Base-by-base conservation (phyloP, 2,888 invertebrate species). In the Cerastis rubricosa region DNA sequence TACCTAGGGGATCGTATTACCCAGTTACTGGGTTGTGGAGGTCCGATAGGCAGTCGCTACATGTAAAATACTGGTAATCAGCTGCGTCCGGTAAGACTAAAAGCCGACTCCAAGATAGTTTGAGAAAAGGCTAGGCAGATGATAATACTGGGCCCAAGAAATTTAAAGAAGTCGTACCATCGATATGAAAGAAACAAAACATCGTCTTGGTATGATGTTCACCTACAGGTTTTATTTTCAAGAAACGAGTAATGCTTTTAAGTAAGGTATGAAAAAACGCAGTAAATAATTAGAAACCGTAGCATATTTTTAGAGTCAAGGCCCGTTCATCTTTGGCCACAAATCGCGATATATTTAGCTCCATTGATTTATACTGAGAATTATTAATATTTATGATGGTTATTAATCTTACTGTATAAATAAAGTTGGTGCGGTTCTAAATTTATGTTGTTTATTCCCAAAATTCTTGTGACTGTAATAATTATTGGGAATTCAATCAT, bases 301-400 rank as follows among this genome's bases (percentile, higher is more conserved):
- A 35, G 22, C 17, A 17, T 83, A 84, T 76, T 71, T 40, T 45
- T 51, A 51, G 11, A 75, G 17, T 12, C 71, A 76, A 71, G 68
- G 64, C 57, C n/a, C 14, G 22, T 14, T 43, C 19, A 45, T 70
- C 76, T 69, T 69, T n/a, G 73, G 77, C 74, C 61, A 75, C 49
- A 40, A 35, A 67, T 54, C 57, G 29, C 19, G 49, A 25, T 85
- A 81, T 71, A 64, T 85, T 71, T 81, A 63, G 71, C 40, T 59
- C 14, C 61, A 71, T 68, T 65, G 74, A 83, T 77, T 85, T 85
- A 85, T 29, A 35, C 57, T 29, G 8, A 40, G 59, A 51, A 77
- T 68, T 71, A 85, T 72, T 83, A 51, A 81, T 74, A 77, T 85
- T 85, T 77, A 85, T 81, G 45, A 43, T 1, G 45, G 82, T 59